Evolutionary conservation across 2,888 invertebrate genomes (phyloP).

Genomic region (Linnaemya vulpina): DNA sequence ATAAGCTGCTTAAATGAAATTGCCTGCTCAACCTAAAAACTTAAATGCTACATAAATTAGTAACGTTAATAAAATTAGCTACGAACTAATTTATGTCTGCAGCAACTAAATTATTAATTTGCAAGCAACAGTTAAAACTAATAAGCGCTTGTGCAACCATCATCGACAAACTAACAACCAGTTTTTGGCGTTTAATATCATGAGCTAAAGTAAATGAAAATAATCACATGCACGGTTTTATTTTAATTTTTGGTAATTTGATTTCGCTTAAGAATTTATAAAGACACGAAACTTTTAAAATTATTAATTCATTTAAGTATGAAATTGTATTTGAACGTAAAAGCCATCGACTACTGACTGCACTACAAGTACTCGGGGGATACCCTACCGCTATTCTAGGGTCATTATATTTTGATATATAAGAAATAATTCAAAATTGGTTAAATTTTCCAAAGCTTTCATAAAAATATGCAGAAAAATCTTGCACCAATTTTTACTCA

Average conservation of each 20-base stretch:
- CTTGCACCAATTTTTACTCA: too few relatives aligned
- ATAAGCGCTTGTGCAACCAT: conserved; percentile 9
- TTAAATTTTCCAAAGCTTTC: too few relatives aligned
- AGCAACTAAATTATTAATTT: conserved; percentile 44
- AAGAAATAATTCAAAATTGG: too few relatives aligned
- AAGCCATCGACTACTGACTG: background rate
- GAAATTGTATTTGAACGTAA: background rate
- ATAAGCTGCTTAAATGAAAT: conserved; percentile 9
- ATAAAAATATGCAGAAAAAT: too few relatives aligned
- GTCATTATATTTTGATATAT: too few relatives aligned
- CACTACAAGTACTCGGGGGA: too few relatives aligned
- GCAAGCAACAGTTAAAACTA: conserved; percentile 36
- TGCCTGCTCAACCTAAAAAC: conserved; percentile 19
- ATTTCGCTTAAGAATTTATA: background rate
- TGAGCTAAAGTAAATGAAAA: background rate
- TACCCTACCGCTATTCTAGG: background rate
- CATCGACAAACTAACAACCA: background rate
- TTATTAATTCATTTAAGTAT: conserved; percentile 17
- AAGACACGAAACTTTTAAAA: background rate
- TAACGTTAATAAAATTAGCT: conserved; percentile 2
- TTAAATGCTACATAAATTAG: background rate
- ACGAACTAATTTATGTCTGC: conserved; percentile 22
- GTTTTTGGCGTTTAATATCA: background rate
- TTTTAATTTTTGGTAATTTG: background rate
- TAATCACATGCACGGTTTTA: background rate